phyloP scores from a whole-genome alignment of 1,140 invertebrate genomes.

The Lordiphosa collinella region DNA sequence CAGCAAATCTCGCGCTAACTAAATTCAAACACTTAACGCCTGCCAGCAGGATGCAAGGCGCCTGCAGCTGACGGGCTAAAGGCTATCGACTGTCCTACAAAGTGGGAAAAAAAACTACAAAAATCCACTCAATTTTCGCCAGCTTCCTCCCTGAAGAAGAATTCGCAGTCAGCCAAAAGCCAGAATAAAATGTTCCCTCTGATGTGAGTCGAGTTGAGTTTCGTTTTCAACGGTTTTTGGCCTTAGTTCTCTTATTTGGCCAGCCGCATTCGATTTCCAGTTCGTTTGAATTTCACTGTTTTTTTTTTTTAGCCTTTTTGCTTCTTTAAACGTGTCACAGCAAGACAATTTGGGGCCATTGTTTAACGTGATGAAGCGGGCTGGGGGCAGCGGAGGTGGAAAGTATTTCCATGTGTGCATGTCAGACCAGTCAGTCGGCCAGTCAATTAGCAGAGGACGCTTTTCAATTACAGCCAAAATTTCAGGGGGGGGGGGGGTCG shows the following conservation, averaged over 20 bases:
- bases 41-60: slow-evolving; percentile 4
- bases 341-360: not conserved
- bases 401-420: slow-evolving; percentile 8
- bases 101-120: not conserved
- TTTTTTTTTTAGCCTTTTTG: not conserved
- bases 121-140: slow-evolving; percentile 11
- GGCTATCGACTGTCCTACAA: slow-evolving; percentile 5
- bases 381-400: not conserved
- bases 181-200: not conserved
- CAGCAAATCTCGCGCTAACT: slow-evolving; percentile 4
- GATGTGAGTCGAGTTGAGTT: not conserved
- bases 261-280: slow-evolving; percentile 9
- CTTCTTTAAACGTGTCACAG: slow-evolving; percentile 6
- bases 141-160: too few relatives aligned
- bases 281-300: slow-evolving; percentile 16
- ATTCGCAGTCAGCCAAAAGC: slow-evolving; percentile 5
- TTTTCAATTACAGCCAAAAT: slow-evolving; percentile 7
- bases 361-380: slow-evolving; percentile 4
- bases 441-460: slow-evolving; percentile 10
- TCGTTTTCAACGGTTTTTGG: slow-evolving; percentile 13
- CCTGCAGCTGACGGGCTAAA: slow-evolving; percentile 8
- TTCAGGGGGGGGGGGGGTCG: not conserved
- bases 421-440: slow-evolving; percentile 8
- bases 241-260: slow-evolving; percentile 17
- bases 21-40: slow-evolving; percentile 10